Base-by-base conservation (phyloP, 2,888 invertebrate genomes). In the Habrosyne pyritoides region DNA sequence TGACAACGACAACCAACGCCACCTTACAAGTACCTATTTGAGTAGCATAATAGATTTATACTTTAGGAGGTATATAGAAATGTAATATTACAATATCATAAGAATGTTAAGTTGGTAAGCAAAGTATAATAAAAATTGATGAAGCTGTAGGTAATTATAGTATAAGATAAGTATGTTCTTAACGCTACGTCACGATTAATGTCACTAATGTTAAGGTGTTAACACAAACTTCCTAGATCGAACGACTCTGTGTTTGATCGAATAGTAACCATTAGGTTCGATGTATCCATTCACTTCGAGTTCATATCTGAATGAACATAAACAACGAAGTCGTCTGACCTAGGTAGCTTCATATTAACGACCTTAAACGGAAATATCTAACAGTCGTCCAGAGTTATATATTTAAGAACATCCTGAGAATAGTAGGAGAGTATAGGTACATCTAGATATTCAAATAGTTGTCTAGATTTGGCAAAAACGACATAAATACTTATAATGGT, bases 301-400 rank as follows among this genome's bases (percentile, higher is more conserved):
- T 30, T 12, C 12, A 28, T 10, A 10, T 12, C 6, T 12, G 30
- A 30, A 12, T 30, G 4, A 1, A 12, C 4, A 12, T 30, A 3
- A 28, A 28, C 2, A 28, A 3, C 3, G 30, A 30, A 30, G 36
- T 14, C 36, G 14, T 14, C 14, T 6, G 14, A 36, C 36, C 7
- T 14, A 3, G 2, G 2, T 5, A 36, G 36, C 36, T 14, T 24
- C 24, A 12, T 36, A 5, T 36, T 4, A 7, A 14, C 36, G 14
- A 3, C 14, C 14, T 2, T 2, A 36, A 14, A 84, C 79, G 86
- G 87, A 87, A 84, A 83, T 87, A 87, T 87, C 86, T 86, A 87
- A 87, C 87, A 89, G 77, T 83, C 80, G 72, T 88, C 86, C 83
- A 88, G 88, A 88, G 1, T 14, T 14, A 87, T 83, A 87, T 82